phyloP scores from a whole-genome alignment of 2,113 vertebrate genomes.

The Hemicordylus capensis region DNA sequence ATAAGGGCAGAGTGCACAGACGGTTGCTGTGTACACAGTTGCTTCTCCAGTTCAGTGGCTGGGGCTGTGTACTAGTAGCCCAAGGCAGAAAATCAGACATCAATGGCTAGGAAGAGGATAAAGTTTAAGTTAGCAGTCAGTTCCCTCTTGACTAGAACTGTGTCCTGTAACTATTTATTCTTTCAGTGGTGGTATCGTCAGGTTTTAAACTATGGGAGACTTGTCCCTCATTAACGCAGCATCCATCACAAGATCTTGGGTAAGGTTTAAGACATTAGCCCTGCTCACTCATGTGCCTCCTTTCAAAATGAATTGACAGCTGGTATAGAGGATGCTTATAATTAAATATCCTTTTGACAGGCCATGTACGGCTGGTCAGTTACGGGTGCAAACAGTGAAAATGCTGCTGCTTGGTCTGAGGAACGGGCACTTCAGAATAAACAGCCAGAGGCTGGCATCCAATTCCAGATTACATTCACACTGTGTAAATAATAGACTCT shows the following conservation, averaged over 20 bases:
- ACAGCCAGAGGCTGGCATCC: conserved; percentile 46
- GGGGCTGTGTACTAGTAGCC: not conserved
- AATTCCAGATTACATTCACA: conserved; percentile 53
- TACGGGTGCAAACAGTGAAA: conserved; percentile 45
- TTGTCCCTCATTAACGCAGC: conserved; percentile 35
- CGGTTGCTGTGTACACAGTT: not conserved
- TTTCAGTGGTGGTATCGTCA: not conserved
- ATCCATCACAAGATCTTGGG: conserved; percentile 23
- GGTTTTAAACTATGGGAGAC: conserved; percentile 22
- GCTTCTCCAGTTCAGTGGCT: not conserved
- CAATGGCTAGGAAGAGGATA: not conserved
- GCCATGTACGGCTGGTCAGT: conserved; percentile 44
- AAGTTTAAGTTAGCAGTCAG: too few relatives aligned
- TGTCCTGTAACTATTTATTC: not conserved
- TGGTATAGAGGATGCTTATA: conserved; percentile 29
- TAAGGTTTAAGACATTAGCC: conserved; percentile 46
- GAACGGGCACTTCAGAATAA: conserved; percentile 69
- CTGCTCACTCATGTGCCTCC: not conserved
- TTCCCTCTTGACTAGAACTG: not conserved
- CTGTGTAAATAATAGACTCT: conserved; percentile 69
- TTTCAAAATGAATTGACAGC: conserved; percentile 47
- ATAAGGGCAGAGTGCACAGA: not conserved
- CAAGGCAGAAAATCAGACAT: not conserved
- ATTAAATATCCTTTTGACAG: conserved; percentile 46
- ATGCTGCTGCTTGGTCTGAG: conserved; percentile 28